Percentiles rank a stretch among this genome's conserved stretches.
Conservation (phyloP, 2,888 invertebrate genomes). For the Timandra comae region DNA sequence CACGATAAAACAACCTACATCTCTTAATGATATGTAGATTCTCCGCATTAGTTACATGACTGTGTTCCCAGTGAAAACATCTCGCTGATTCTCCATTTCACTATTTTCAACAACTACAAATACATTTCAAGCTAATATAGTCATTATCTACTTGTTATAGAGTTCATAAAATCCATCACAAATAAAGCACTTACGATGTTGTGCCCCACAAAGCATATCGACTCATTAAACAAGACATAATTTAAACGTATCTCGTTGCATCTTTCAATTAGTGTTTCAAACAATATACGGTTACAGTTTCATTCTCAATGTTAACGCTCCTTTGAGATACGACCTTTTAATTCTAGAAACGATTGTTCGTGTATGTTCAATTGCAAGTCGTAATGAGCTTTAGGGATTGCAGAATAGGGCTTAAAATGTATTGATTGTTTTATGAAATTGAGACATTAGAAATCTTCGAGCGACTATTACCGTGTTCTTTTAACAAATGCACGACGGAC, state of each 20-base stretch:
- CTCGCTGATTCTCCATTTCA: constrained; percentile 45
- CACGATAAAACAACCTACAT: constrained; percentile 71
- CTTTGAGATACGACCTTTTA: constrained; percentile 37
- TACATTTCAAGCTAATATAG: constrained; percentile 26
- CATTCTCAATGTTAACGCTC: constrained; percentile 25
- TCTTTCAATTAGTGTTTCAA: constrained; percentile 37
- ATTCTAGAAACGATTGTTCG: constrained; percentile 31
- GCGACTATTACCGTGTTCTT: constrained; percentile 73
- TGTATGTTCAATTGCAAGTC: constrained; percentile 34
- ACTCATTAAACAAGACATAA: constrained; percentile 77
- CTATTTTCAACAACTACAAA: constrained; percentile 19
- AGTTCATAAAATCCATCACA: constrained; percentile 14
- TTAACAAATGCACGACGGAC: constrained; percentile 70
- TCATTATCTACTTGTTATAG: constrained; percentile 6
- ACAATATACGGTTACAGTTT: constrained; percentile 26
- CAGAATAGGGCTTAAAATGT: constrained; percentile 32
- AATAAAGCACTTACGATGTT: constrained; percentile 25
- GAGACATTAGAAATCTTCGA: constrained; percentile 74
- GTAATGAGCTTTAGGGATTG: constrained; percentile 26
- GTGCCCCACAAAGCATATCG: constrained; percentile 31
- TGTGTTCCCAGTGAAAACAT: constrained; percentile 74
- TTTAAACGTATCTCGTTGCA: constrained; percentile 48
- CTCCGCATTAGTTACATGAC: constrained; percentile 74
- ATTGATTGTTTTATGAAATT: constrained; percentile 44
- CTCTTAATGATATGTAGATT: constrained; percentile 78